phyloP scores from a whole-genome alignment of 2,888 invertebrate genomes.

The Papilio gigon region DNA sequence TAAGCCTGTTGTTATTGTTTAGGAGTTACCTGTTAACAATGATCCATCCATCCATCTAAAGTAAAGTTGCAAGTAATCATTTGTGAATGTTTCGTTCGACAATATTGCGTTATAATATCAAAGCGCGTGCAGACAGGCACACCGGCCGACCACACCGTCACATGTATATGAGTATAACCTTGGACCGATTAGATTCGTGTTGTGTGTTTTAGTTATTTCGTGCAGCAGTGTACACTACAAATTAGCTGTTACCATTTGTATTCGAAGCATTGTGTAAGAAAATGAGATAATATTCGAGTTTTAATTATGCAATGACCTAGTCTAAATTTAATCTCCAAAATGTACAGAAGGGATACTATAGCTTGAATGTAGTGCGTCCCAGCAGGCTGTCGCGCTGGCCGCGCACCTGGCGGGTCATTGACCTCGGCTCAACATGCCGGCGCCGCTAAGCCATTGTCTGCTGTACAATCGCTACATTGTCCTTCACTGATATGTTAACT shows the following conservation, averaged over 20 bases:
- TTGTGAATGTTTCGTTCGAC: neutral
- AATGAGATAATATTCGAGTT: neutral
- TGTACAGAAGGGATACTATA: neutral
- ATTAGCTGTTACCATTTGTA: neutral
- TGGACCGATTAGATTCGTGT: conserved; percentile 2
- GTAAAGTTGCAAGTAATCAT: too few species aligned
- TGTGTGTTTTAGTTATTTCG: conserved; percentile 6
- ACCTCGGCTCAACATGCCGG: conserved; percentile 23
- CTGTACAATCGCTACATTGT: conserved; percentile 9
- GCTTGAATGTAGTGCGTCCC: neutral
- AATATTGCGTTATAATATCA: neutral
- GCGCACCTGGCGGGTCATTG: conserved; percentile 33
- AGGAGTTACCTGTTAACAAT: too few species aligned
- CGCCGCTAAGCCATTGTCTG: conserved; percentile 22
- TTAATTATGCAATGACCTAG: neutral
- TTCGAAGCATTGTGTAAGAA: neutral
- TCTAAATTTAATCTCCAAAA: too few species aligned
- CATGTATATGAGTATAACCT: conserved; percentile 20
- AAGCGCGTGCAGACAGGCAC: neutral
- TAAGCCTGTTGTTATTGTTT: too few species aligned
- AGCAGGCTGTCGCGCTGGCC: conserved; percentile 16
- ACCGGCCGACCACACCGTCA: neutral
- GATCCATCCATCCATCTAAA: too few species aligned
- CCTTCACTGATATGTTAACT: conserved; percentile 4
- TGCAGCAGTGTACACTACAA: neutral